These are phyloP conservation scores for Andricus grossulariae DNA, from an alignment of 1,140 invertebrate species.

Conservation along the genomic window DNA sequence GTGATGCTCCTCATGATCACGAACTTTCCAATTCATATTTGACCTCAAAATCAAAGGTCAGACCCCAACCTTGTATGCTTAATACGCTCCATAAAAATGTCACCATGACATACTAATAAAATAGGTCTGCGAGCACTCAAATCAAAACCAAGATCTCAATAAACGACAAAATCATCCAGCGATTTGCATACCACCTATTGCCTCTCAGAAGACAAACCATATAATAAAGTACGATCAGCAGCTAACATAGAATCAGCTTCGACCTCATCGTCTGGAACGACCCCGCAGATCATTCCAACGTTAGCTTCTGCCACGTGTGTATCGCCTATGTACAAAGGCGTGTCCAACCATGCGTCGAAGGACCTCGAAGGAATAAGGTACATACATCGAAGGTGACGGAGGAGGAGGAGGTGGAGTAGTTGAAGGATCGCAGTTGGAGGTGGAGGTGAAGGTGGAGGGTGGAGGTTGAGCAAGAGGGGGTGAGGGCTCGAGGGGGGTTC, in stretches of 20 bases:
- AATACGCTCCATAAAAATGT: constrained; percentile 6
- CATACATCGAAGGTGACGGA: constrained; percentile 29
- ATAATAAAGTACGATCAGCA: constrained; percentile 4
- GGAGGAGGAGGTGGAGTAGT: constrained; percentile 32
- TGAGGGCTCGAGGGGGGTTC: constrained; percentile 66
- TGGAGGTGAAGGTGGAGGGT: constrained; percentile 48
- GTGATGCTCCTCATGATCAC: neutral
- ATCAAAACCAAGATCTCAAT: constrained; percentile 16
- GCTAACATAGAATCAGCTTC: neutral
- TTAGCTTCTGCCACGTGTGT: constrained; percentile 32
- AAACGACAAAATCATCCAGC: neutral
- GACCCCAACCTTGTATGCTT: neutral
- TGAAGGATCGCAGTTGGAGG: constrained; percentile 29
- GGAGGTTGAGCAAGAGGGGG: constrained; percentile 49
- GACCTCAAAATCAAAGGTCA: constrained; percentile 22
- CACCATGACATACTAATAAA: neutral
- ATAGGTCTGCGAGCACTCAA: neutral
- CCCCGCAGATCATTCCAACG: neutral
- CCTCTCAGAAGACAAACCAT: neutral
- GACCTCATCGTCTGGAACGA: constrained; percentile 24
- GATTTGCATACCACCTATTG: neutral
- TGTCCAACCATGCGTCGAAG: constrained; percentile 39
- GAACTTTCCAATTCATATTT: constrained; percentile 5
- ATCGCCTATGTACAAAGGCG: constrained; percentile 32
- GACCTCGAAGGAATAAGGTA: constrained; percentile 46